Percentiles rank a stretch among this genome's conserved stretches.
Conservation (phyloP, 2,888 invertebrate genomes). For the Polymixis flavicincta region DNA sequence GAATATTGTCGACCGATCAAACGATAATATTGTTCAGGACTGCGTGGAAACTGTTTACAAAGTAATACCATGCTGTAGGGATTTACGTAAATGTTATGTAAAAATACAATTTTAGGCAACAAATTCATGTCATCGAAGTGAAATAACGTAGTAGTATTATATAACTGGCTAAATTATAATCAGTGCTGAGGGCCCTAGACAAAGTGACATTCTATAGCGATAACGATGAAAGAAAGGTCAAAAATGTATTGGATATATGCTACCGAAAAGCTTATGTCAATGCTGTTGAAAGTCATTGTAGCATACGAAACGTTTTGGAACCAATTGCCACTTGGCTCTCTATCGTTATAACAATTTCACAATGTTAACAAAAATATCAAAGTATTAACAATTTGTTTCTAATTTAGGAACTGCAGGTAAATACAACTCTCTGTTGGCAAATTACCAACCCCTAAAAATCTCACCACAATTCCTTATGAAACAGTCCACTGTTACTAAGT, state of each 20-base stretch:
- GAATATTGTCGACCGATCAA: conserved; percentile 34
- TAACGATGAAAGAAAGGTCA: background rate
- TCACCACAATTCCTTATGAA: background rate
- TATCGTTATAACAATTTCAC: background rate
- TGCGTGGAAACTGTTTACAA: conserved; percentile 28
- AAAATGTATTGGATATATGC: background rate
- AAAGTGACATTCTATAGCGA: background rate
- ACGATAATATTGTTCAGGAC: conserved; percentile 18
- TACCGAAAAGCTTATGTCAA: background rate
- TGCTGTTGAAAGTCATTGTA: background rate
- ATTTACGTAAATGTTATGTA: background rate
- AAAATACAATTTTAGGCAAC: too few relatives aligned
- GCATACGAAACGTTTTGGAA: background rate
- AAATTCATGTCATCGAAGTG: background rate
- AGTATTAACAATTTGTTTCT: background rate
- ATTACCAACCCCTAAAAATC: background rate
- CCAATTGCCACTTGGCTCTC: background rate
- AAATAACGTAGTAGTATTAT: background rate
- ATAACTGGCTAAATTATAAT: background rate
- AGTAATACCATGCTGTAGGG: background rate
- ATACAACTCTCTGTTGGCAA: background rate
- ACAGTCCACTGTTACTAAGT: conserved; percentile 28
- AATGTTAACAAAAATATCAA: background rate
- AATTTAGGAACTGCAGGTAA: background rate
- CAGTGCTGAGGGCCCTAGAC: too few relatives aligned